phyloP scores from a whole-genome alignment of 1,140 invertebrate genomes.

The Calephelis virginiensis region DNA sequence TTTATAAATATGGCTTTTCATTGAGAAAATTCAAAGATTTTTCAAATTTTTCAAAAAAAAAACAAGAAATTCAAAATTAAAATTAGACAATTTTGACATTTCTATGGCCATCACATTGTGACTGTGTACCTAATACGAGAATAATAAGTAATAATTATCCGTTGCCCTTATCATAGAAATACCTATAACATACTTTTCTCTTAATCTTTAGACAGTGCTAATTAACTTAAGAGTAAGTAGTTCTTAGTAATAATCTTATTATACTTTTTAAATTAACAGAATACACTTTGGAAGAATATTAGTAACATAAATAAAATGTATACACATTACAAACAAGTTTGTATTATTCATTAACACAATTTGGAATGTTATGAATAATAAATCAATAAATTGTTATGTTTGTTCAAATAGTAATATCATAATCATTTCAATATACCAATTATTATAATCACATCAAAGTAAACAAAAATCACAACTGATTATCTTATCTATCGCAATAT shows the following conservation, averaged over 20 bases:
- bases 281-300: constrained; percentile 1
- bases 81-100: no score
- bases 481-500: constrained; percentile 17
- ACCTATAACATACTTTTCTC: constrained; percentile 59
- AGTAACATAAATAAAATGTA: constrained; percentile 1
- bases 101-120: background rate
- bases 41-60: no score
- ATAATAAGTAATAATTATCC: background rate
- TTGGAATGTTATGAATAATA: constrained; percentile 8
- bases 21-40: no score
- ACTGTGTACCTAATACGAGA: background rate
- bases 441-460: constrained; percentile 8
- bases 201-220: constrained; percentile 57
- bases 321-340: background rate
- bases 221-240: constrained; percentile 65
- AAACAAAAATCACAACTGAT: constrained; percentile 18
- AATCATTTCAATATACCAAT: constrained; percentile 3
- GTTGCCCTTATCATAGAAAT: constrained; percentile 16
- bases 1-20: no score
- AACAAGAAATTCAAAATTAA: no score
- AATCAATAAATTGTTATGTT: background rate
- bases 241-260: constrained; percentile 32
- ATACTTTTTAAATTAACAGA: background rate
- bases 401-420: background rate
- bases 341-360: background rate